These are phyloP conservation scores for Nannoperca obscura DNA, from an alignment of 2,797 vertebrate genomes.

Conservation along the genomic window DNA sequence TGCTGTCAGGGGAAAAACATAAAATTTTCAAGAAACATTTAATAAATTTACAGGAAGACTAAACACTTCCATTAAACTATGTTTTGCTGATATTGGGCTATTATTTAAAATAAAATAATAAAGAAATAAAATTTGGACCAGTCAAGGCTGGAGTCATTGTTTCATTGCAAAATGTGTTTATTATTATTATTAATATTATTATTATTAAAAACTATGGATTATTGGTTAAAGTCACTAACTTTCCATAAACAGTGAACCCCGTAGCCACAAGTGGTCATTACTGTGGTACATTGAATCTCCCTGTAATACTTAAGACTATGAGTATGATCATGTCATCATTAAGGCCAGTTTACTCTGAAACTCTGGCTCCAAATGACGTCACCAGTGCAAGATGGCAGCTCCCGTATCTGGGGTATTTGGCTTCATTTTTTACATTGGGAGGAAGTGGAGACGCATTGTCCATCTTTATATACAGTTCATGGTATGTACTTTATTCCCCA, in stretches of 20 bases:
- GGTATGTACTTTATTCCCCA: not conserved
- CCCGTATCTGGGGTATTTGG: no score
- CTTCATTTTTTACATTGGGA: no score
- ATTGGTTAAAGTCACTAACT: not conserved
- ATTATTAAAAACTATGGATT: not conserved
- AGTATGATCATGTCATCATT: not conserved
- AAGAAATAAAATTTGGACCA: not conserved
- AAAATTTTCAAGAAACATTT: slow-evolving; percentile 28
- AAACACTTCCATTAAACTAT: slow-evolving; percentile 3
- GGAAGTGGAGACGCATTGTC: no score
- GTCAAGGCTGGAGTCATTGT: not conserved
- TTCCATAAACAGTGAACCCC: not conserved
- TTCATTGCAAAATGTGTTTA: not conserved
- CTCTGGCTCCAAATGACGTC: no score
- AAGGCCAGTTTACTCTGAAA: not conserved
- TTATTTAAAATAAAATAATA: not conserved
- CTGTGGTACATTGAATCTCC: not conserved
- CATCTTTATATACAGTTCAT: no score
- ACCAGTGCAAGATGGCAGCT: no score
- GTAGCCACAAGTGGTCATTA: not conserved
- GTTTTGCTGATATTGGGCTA: not conserved
- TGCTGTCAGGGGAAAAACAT: slow-evolving; percentile 36
- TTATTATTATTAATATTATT: no score
- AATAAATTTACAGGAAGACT: slow-evolving; percentile 22
- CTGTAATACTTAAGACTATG: not conserved